Percentiles rank a stretch among this genome's conserved stretches.
These are phyloP conservation scores for Leptobrachium ailaonicum DNA, from an alignment of 2,113 vertebrate genomes.

Conservation along the genomic window DNA sequence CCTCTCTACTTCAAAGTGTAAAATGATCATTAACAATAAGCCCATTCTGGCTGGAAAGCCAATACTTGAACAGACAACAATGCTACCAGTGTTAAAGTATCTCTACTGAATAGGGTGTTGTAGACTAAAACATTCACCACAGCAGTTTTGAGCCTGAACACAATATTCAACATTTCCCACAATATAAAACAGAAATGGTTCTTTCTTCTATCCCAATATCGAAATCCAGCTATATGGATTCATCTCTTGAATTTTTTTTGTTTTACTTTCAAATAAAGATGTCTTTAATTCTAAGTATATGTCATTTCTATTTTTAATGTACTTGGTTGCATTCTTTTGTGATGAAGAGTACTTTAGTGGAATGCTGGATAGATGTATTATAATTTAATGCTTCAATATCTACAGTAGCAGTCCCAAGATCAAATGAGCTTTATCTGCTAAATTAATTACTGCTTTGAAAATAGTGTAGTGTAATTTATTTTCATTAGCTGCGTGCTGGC, in stretches of 20 bases:
- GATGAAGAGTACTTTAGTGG: not conserved
- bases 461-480: not conserved
- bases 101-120: conserved; percentile 11
- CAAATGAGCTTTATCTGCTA: not conserved
- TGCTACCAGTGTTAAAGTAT: conserved; percentile 21
- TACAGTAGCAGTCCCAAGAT: not conserved
- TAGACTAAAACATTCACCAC: conserved; percentile 27
- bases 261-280: not conserved
- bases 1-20: conserved; percentile 9
- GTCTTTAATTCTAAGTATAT: conserved; percentile 7
- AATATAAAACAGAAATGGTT: conserved; percentile 21
- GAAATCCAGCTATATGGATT: not conserved
- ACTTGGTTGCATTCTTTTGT: not conserved
- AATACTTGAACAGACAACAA: conserved; percentile 41
- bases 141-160: conserved; percentile 3
- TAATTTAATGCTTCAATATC: not conserved
- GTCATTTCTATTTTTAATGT: conserved; percentile 1
- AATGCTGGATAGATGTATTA: not conserved
- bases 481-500: not conserved
- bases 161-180: conserved; percentile 33
- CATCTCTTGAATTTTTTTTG: not conserved
- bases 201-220: conserved; percentile 1
- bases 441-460: not conserved
- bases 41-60: not conserved
- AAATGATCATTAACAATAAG: not conserved